Base-by-base conservation (phyloP, 1,140 invertebrate species). In the Macrosteles quadrilineatus region DNA sequence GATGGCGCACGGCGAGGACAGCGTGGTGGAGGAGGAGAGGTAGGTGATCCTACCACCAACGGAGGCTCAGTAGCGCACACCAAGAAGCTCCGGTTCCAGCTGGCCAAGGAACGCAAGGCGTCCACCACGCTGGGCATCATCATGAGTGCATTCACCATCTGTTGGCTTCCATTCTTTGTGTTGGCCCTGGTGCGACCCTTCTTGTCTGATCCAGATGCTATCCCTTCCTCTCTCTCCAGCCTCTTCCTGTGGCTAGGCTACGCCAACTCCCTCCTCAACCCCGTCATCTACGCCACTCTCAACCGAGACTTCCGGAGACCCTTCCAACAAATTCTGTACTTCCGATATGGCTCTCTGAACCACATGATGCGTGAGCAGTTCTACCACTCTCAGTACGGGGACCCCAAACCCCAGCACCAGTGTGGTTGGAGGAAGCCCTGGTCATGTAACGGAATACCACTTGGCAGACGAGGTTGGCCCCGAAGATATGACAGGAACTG, bases 161-260 rank as follows among this genome's bases (percentile, higher is more conserved):
- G 97, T 79, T 99, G 97, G 97, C 82, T 98, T 32, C 97, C 97
- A 1, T 99, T 98, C 80, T 98, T 99, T 81, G 92, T 97, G 6
- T 84, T 97, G 32, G 95, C 96, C 1, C 81, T 97, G 11, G 87
- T 97, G 32, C 85, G 89, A 76, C 93, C 89, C n/a, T 96, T 96
- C 76, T 82, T 92, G 2, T 71, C 76, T 66, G 85, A 86, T 69
- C 87, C 83, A 55, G 81, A 86, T 45, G 81, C 85, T 67, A 90
- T 91, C 70, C 89, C 86, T 63, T 76, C 27, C 63, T 90, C 74
- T 82, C 71, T 87, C 0, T 83, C 84, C n/a, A 84, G 83, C 14
- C 79, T 87, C 36, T 90, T 96, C 77, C 85, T 94, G 29, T 97
- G 95, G 95, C 82, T 97, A 66, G 95, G 96, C 70, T 98, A 98